Percentiles rank a stretch among this genome's conserved stretches.
phyloP scores from a whole-genome alignment of 2,888 invertebrate species.

The Clusia tigrina region DNA sequence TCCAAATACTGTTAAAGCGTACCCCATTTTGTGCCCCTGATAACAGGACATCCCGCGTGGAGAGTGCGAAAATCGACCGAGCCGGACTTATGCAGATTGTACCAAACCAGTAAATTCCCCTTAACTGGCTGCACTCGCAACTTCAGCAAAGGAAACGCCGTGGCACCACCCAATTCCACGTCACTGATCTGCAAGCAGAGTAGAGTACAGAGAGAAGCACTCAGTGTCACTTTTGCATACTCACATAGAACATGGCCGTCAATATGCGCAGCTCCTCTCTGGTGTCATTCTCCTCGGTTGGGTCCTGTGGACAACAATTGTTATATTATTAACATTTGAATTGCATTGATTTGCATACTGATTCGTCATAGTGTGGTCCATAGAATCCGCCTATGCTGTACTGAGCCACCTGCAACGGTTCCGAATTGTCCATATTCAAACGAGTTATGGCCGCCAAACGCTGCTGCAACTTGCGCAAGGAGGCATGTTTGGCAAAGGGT shows the following conservation, averaged over 20 bases:
- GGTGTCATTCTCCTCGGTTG: too few species aligned
- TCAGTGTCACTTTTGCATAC: slow-evolving; percentile 6
- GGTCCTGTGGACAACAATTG: too few species aligned
- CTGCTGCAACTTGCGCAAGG: slow-evolving; percentile 22
- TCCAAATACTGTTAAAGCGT: slow-evolving; percentile 45
- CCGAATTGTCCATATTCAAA: slow-evolving; percentile 27
- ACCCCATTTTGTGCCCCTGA: slow-evolving; percentile 96
- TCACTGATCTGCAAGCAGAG: slow-evolving; percentile 37
- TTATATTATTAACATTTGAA: too few species aligned
- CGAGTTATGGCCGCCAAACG: slow-evolving; percentile 35
- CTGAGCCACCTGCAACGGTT: slow-evolving; percentile 36
- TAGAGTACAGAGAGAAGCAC: not conserved
- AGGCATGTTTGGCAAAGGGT: slow-evolving; percentile 5
- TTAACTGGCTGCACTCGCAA: slow-evolving; percentile 85
- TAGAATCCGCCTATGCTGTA: slow-evolving; percentile 42
- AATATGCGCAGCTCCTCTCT: slow-evolving; percentile 29
- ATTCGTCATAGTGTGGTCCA: slow-evolving; percentile 34
- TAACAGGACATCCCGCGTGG: slow-evolving; percentile 94
- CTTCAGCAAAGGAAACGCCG: slow-evolving; percentile 88
- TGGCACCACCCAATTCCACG: slow-evolving; percentile 83
- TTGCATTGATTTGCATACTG: too few species aligned
- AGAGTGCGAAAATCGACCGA: slow-evolving; percentile 87
- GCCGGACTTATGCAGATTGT: slow-evolving; percentile 86
- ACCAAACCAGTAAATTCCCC: slow-evolving; percentile 91
- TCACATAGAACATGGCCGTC: slow-evolving; percentile 41